These are phyloP conservation scores for Paramormyrops hopkinsi DNA, from an alignment of 2,797 vertebrate species.

Conservation along the genomic window DNA sequence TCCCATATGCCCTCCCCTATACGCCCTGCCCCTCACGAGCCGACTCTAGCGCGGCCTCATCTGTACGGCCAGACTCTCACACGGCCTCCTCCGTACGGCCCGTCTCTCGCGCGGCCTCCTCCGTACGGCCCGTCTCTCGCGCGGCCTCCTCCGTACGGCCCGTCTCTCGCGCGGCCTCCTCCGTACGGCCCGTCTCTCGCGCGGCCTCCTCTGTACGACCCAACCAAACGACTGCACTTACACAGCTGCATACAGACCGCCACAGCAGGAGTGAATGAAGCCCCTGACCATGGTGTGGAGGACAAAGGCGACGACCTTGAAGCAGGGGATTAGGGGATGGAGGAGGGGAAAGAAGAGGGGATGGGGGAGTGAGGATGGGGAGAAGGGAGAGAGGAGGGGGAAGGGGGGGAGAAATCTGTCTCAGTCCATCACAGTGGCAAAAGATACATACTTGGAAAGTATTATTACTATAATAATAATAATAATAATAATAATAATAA, in stretches of 20 bases:
- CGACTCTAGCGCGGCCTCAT: no score
- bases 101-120: background rate
- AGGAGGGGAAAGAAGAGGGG: background rate
- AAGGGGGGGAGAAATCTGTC: background rate
- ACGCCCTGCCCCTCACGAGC: no score
- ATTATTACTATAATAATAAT: background rate
- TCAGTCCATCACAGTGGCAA: background rate
- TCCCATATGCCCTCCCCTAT: no score
- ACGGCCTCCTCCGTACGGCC: no score
- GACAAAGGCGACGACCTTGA: constrained; percentile 67
- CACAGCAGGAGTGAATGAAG: constrained; percentile 84
- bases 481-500: background rate
- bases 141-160: background rate
- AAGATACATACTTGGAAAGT: background rate
- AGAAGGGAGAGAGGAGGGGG: background rate
- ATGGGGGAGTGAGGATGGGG: background rate
- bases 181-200: background rate
- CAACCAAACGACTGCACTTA: constrained; percentile 51
- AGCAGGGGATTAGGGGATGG: background rate
- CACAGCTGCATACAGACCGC: constrained; percentile 81
- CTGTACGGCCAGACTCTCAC: background rate
- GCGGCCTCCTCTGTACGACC: background rate
- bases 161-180: background rate
- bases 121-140: background rate
- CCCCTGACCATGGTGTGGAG: constrained; percentile 79